Percentiles rank a stretch among this genome's conserved stretches.
Evolutionary conservation across 2,797 vertebrate genomes (phyloP).

Genomic region (Pseudomugil tenellus): DNA sequence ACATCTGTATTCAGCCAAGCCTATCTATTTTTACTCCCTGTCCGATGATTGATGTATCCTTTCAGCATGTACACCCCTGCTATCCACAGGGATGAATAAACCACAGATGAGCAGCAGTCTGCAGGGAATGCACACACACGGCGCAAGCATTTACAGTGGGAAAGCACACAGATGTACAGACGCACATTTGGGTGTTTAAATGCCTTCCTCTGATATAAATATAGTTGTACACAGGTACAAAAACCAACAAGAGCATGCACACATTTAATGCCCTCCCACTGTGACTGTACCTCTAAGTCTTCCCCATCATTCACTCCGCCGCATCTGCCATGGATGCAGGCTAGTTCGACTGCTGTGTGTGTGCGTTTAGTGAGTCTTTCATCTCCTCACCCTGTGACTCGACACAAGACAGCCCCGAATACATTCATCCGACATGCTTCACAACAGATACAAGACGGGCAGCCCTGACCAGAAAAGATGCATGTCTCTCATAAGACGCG

Average conservation of each 20-base stretch:
- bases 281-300: slow-evolving; percentile 29
- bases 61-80: slow-evolving; percentile 67
- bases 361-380: background rate
- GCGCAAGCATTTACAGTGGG: slow-evolving; percentile 20
- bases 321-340: slow-evolving; percentile 50
- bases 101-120: slow-evolving; percentile 69
- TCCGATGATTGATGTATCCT: slow-evolving; percentile 74
- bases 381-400: slow-evolving; percentile 31
- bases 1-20: slow-evolving; percentile 58
- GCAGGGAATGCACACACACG: slow-evolving; percentile 47
- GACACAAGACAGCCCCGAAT: slow-evolving; percentile 19
- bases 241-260: background rate
- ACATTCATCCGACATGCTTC: slow-evolving; percentile 51
- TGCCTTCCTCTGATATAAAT: slow-evolving; percentile 12
- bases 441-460: slow-evolving; percentile 45
- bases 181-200: slow-evolving; percentile 14
- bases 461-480: slow-evolving; percentile 40
- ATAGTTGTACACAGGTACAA: background rate
- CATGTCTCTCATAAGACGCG: slow-evolving; percentile 33
- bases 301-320: slow-evolving; percentile 54
- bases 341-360: slow-evolving; percentile 24
- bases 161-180: slow-evolving; percentile 18
- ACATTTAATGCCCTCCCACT: slow-evolving; percentile 16
- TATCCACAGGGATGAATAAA: slow-evolving; percentile 75
- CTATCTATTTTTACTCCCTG: slow-evolving; percentile 59